These are phyloP conservation scores for Pituophis catenifer DNA, from an alignment of 2,113 vertebrate genomes.

Conservation along the genomic window DNA sequence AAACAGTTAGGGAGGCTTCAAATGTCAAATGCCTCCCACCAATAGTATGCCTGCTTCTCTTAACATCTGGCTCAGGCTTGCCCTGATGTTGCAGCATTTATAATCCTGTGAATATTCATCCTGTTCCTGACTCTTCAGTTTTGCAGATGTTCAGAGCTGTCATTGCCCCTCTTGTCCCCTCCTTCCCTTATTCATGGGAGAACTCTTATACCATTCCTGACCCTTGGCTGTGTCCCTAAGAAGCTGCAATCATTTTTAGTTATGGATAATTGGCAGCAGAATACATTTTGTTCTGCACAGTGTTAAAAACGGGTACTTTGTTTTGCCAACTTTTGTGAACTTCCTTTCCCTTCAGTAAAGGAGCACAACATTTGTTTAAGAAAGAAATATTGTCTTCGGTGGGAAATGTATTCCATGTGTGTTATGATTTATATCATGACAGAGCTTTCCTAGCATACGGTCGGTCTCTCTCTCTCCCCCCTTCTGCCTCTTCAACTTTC, in stretches of 20 bases:
- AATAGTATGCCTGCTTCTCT: background rate
- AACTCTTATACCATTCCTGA: constrained; percentile 46
- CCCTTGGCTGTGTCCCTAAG: constrained; percentile 61
- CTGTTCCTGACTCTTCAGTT: background rate
- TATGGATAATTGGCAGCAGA: constrained; percentile 64
- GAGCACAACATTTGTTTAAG: constrained; percentile 77
- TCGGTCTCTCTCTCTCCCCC: constrained; percentile 50
- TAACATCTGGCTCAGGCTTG: background rate
- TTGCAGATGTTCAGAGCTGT: background rate
- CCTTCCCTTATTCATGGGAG: constrained; percentile 7
- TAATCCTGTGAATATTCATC: background rate
- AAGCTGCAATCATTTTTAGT: constrained; percentile 65
- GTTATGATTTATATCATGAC: constrained; percentile 76
- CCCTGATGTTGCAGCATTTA: background rate
- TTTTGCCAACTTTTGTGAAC: constrained; percentile 77
- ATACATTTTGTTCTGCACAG: constrained; percentile 66
- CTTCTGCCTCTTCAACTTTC: constrained; percentile 34
- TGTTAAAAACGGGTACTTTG: constrained; percentile 76
- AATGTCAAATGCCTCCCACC: background rate
- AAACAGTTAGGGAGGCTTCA: background rate
- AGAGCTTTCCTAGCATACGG: constrained; percentile 70
- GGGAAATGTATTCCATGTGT: constrained; percentile 82
- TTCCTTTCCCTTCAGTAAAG: constrained; percentile 70
- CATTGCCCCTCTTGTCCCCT: background rate
- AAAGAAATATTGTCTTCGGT: constrained; percentile 80